Conservation (phyloP, 2,888 invertebrate genomes). For the Aphidoletes aphidimyza region DNA sequence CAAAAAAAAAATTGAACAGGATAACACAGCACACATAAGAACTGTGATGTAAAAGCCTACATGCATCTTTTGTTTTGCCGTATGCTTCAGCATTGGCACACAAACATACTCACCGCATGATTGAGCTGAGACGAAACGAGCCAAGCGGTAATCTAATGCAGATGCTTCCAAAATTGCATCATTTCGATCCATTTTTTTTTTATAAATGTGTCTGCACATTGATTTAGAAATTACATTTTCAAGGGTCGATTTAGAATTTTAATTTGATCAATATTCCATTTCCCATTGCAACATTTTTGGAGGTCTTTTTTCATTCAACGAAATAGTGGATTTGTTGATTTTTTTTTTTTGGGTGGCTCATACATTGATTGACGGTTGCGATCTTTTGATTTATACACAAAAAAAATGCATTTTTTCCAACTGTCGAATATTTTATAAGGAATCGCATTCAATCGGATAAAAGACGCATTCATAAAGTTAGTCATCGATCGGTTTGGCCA, state of each 20-base stretch:
- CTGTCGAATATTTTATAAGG: too few species aligned
- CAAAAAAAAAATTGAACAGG: neutral
- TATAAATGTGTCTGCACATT: constrained; percentile 41
- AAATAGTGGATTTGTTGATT: neutral
- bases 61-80: neutral
- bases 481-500: constrained; percentile 32
- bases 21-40: constrained; percentile 22
- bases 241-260: neutral
- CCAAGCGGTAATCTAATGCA: too few species aligned
- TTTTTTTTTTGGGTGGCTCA: neutral
- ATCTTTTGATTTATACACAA: constrained; percentile 23
- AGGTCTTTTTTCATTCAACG: neutral
- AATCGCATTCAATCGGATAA: too few species aligned
- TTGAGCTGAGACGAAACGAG: too few species aligned
- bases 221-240: constrained; percentile 42
- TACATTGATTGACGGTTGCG: constrained; percentile 31
- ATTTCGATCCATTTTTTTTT: neutral
- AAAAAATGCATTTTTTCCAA: constrained; percentile 39
- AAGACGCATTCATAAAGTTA: too few species aligned
- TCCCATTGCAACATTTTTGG: too few species aligned
- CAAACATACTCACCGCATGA: neutral
- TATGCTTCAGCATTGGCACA: neutral
- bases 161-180: neutral
- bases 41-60: neutral
- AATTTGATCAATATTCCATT: neutral